Percentiles rank a stretch among this genome's conserved stretches.
Evolutionary conservation across 2,113 vertebrate species (phyloP).

Genomic region (Choloepus hoffmanni): DNA sequence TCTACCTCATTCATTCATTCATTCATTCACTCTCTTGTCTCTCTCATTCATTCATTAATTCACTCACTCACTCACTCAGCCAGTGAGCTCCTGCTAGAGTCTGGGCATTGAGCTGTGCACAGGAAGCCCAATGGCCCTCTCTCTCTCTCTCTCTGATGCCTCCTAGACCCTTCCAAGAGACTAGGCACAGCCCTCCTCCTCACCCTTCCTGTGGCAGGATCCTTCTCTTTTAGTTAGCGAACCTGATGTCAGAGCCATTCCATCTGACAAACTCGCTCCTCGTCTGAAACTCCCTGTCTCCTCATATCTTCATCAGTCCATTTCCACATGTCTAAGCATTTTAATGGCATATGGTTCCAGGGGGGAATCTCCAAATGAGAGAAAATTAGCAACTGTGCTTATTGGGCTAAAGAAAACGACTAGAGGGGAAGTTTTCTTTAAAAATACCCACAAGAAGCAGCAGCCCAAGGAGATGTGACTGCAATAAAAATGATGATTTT

Average conservation of each 20-base stretch:
- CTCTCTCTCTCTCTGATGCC: neutral
- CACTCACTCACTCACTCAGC: neutral
- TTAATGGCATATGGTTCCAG: constrained; percentile 89
- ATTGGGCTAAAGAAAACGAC: constrained; percentile 72
- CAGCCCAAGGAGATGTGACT: constrained; percentile 57
- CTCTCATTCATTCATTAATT: neutral
- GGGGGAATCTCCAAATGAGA: constrained; percentile 77
- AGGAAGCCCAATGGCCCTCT: neutral
- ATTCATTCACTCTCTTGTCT: neutral
- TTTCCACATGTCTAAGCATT: constrained; percentile 90
- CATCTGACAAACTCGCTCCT: constrained; percentile 88
- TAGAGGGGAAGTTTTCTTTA: constrained; percentile 69
- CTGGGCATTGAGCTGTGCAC: fast-evolving
- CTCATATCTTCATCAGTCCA: constrained; percentile 87
- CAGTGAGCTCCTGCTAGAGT: neutral
- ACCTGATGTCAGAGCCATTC: constrained; percentile 86
- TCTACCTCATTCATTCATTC: neutral
- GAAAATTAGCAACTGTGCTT: constrained; percentile 85
- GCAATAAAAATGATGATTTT: constrained; percentile 73
- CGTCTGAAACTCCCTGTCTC: constrained; percentile 85
- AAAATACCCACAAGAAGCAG: constrained; percentile 31
- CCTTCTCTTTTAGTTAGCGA: constrained; percentile 82
- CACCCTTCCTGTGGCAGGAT: constrained; percentile 57
- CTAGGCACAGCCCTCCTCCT: neutral
- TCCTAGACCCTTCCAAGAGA: neutral